Base-by-base conservation (phyloP, 2,113 vertebrate genomes). In the Corythornis vintsioides region DNA sequence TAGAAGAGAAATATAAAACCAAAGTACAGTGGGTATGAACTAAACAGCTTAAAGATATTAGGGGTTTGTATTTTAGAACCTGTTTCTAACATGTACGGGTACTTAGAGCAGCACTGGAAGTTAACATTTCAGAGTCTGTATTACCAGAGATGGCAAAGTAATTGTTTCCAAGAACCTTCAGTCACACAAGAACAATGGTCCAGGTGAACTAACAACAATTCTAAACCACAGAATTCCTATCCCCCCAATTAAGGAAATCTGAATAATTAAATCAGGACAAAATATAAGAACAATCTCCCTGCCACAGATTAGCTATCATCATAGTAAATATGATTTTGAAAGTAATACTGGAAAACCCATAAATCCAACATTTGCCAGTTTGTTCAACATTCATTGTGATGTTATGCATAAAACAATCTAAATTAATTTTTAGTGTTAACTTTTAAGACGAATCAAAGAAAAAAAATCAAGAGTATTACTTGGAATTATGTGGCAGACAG, bases 51-150 rank as follows among this genome's bases (percentile, higher is more conserved):
- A 43, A 89, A 40, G 50, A 79, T 60, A 75, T 55, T 45, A 65
- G 47, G 40, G 38, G 28, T 35, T 59, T 87, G 76, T 77, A 70
- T 90, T 96, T 96, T 79, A 86, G 57, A 93, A 69, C 43, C 63
- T 88, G 26, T 95, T 96, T 94, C 73, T 83, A 65, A 56, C 73
- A 67, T 2, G 26, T 70, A 28, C 48, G 69, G 48, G 42, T 35
- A 45, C 15, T 31, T 59, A 50, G 16, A 74, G 60, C 38, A 63
- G 38, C 19, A 43, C 50, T 79, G 40, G 35, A 67, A 43, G 7
- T 59, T 61, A 29, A 22, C n/a, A 33, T 61, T 83, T 31, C 20
- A 17, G 5, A 70, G 11, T 57, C 61, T 60, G 52, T 31, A 12
- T 57, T 31, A 74, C 2, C 40, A 91, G 55, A 74, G 22, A 33